Evolutionary conservation across 1,140 invertebrate species (phyloP).

Genomic region (Euura saliciscinereae): DNA sequence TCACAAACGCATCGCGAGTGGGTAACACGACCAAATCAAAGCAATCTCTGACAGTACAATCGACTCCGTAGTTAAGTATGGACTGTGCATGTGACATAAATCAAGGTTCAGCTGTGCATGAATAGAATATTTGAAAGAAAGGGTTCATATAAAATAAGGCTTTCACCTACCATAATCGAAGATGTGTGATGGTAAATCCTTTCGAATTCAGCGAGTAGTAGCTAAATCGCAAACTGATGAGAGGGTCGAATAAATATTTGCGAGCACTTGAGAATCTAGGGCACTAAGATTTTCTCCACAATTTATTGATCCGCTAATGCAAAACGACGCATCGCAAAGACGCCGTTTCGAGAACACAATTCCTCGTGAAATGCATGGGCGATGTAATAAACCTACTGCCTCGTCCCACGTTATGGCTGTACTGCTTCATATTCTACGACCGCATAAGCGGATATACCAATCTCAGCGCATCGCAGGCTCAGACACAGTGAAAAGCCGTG

Average conservation of each 20-base stretch:
- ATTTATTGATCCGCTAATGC: neutral
- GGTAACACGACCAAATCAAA: too few species aligned
- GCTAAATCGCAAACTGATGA: neutral
- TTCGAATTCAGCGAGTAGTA: neutral
- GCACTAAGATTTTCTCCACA: neutral
- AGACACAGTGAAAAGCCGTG: neutral
- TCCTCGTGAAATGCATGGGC: neutral
- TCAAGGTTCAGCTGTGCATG: too few species aligned
- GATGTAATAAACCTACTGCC: neutral
- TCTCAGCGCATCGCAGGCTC: neutral
- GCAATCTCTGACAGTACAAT: too few species aligned
- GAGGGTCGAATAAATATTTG: neutral
- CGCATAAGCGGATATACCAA: slow-evolving; percentile 2
- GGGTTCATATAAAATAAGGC: neutral
- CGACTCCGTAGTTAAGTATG: too few species aligned
- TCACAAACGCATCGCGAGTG: too few species aligned
- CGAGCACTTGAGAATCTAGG: neutral
- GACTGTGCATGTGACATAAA: too few species aligned
- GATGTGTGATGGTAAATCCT: neutral
- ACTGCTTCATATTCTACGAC: neutral
- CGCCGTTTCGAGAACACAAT: neutral
- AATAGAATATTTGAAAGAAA: too few species aligned
- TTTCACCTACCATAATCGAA: neutral
- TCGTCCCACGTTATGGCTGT: neutral
- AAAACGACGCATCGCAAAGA: neutral